These are phyloP conservation scores for Pygathrix nemaeus DNA, from an alignment of 2,113 vertebrate genomes.

Conservation along the genomic window DNA sequence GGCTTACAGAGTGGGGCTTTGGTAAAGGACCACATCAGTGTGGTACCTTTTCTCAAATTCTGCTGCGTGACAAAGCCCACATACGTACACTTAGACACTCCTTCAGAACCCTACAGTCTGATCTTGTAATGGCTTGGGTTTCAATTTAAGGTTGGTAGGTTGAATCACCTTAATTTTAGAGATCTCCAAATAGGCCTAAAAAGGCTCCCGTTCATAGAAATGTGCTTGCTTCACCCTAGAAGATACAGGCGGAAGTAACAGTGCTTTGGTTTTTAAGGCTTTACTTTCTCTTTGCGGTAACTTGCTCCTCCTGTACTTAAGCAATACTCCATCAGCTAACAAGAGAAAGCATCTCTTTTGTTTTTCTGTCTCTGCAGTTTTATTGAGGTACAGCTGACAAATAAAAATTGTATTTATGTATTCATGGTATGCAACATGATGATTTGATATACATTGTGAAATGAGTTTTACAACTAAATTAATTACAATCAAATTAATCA, in stretches of 20 bases:
- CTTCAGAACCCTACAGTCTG: background rate
- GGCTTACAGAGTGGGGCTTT: background rate
- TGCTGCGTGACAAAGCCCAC: background rate
- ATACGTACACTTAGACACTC: fast-evolving
- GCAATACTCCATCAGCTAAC: fast-evolving
- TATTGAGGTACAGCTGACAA: background rate
- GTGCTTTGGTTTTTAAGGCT: no score
- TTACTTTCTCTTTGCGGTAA: background rate
- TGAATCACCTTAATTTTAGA: background rate
- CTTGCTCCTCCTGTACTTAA: background rate
- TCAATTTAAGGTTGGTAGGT: background rate
- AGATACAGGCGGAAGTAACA: fast-evolving
- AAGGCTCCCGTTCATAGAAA: fast-evolving
- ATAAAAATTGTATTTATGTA: background rate
- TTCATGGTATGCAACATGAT: background rate
- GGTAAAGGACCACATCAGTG: background rate
- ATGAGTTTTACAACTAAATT: background rate
- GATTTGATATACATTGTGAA: background rate
- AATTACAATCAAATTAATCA: background rate
- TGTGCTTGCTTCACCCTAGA: background rate
- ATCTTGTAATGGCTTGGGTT: background rate
- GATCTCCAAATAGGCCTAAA: background rate
- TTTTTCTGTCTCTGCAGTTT: background rate
- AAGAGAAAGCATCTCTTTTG: background rate
- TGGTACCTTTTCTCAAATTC: background rate